Base-by-base conservation (phyloP, 2,888 invertebrate species). In the Synergus laeviventris region DNA sequence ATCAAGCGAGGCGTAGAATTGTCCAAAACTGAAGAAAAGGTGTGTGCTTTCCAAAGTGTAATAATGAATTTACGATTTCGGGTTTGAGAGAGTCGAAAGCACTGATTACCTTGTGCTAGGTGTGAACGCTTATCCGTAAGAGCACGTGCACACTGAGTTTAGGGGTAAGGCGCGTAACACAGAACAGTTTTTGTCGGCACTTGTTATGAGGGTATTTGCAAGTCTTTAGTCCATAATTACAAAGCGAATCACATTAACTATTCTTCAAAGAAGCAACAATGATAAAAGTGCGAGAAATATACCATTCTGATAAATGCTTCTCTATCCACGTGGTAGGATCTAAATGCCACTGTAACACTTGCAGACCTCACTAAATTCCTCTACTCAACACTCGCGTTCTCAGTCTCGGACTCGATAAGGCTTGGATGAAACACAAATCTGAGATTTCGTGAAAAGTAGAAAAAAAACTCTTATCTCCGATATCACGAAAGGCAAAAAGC, bases 91-190 rank as follows among this genome's bases (percentile, higher is more conserved):
- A 4, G 12, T 3, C 24, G 59, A 62, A 62, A 62, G 36, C 36
- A 38, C 62, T 36, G 38, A 38, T 62, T 62, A 62, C 62, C 62
- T 62, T 36, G 62, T 62, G 62, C 38, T 62, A 18, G 62, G 38
- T 62, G 62, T 36, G 38, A 62, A 62, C 62, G 62, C 62, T 38
- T 75, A 75, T 75, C 75, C 75, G 54, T 56, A 21, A 75, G 70
- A 75, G 49, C 75, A 75, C 75, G 75, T 75, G 75, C 56, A 75
- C 73, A 74, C 75, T 75, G 21, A 45, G 14, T 54, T 75, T 73
- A 60, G 16, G 21, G 38, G 11, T 38, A 38, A 62, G 38, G 74
- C 45, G 74, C 74, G 61, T 61, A 39, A 45, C 62, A 74, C 70
- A 49, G 12, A 70, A 70, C 49, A 70, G 70, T 45, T 31, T 49